Evolutionary conservation across 2,888 invertebrate species (phyloP).

Genomic region (Aporophyla lueneburgensis): DNA sequence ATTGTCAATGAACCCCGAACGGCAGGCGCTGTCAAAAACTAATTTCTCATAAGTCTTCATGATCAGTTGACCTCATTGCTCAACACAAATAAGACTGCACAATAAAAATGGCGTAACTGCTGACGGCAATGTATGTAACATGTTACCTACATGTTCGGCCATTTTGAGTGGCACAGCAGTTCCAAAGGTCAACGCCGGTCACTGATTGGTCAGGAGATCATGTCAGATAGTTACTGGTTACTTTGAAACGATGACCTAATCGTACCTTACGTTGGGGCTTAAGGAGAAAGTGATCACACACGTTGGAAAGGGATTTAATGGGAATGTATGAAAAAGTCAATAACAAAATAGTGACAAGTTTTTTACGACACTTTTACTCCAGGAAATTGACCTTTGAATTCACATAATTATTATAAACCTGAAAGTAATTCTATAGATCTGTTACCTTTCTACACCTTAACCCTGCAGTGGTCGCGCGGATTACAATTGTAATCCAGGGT

Average conservation of each 20-base stretch:
- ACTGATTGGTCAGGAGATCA: conserved; percentile 34
- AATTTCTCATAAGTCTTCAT: conserved; percentile 13
- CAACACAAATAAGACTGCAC: conserved; percentile 45
- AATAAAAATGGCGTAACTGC: conserved; percentile 58
- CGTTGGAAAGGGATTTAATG: background rate
- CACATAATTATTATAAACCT: too few species aligned
- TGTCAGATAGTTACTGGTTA: conserved; percentile 22
- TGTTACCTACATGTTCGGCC: conserved; percentile 28
- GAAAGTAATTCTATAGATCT: too few species aligned
- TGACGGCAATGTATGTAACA: conserved; percentile 40
- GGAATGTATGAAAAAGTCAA: background rate
- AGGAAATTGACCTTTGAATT: too few species aligned
- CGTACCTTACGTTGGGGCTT: background rate
- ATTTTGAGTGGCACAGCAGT: conserved; percentile 48
- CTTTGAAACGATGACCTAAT: conserved; percentile 10
- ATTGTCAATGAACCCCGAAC: too few species aligned
- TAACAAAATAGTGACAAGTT: too few species aligned
- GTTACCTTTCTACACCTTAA: too few species aligned
- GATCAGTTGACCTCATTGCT: conserved; percentile 41
- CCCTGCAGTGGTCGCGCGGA: too few species aligned
- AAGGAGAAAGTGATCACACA: background rate
- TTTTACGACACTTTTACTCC: background rate
- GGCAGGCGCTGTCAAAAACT: background rate
- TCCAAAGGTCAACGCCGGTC: conserved; percentile 50
- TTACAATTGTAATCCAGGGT: too few species aligned